Base-by-base conservation (phyloP, 35 echinoderm and acorn worm species). In the Heliocidaris erythrogramma region DNA sequence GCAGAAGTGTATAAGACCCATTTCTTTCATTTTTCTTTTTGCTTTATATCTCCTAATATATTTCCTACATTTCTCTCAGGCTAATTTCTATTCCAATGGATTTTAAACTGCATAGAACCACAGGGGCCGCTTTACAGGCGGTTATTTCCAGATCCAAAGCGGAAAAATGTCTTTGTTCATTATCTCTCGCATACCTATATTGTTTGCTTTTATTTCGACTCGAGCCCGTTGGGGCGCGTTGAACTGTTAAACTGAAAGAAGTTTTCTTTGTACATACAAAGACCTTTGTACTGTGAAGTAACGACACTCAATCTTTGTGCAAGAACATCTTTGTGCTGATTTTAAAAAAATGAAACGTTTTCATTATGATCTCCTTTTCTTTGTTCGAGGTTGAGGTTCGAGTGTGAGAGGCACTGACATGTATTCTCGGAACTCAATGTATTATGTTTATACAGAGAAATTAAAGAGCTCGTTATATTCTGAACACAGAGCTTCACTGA, bases 141-240 rank as follows among this genome's bases (percentile, higher is more conserved):
- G 65, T 78, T 78, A 29, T 0, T 78, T 78, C 65, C 65, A 78
- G 65, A 78, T 78, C 65, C 17, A 78, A 17, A n/a, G 17, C 65
- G 65, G 65, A 78, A 78, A 21, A 78, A 78, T 78, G 65, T 78
- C 65, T 78, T 78, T 78, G 65, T 78, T 78, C 65, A n/a, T 21
- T 69, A 69, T 69, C 61, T 27, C 5, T 69, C 24, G 61, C 61
- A 69, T 69, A 69, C 61, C 61, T 69, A 21, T 69, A 69, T 69
- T 78, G 65, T 78, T 78, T 78, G 65, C 65, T n/a, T 17, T 27
- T 78, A 78, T n/a, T 7, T 78, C 65, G 65, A 29, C 65, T 78
- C 27, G 5, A 42, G 65, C 65, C 27, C 65, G 6, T 21, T 14
- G 52, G 52, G 52, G 52, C 5, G 52, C 14, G 10, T 11, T 56